These are phyloP conservation scores for Shargacucullia verbasci DNA, from an alignment of 2,888 invertebrate species.

Conservation along the genomic window DNA sequence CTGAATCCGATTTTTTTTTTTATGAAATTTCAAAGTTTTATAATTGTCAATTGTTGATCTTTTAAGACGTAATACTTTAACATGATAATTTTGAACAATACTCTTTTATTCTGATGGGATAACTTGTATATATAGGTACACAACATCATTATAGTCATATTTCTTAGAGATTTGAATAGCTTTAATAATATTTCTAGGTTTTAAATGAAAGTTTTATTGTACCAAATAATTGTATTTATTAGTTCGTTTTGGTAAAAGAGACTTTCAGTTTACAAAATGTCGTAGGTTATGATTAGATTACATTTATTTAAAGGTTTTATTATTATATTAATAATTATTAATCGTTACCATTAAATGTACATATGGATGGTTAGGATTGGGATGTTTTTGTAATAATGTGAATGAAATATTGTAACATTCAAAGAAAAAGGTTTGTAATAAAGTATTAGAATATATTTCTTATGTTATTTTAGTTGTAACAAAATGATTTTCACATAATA, in stretches of 20 bases:
- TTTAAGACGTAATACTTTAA: slow-evolving; percentile 33
- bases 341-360: slow-evolving; percentile 83
- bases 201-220: slow-evolving; percentile 80
- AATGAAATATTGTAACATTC: slow-evolving; percentile 75
- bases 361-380: slow-evolving; percentile 71
- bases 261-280: slow-evolving; percentile 84
- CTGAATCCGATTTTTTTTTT: slow-evolving; percentile 63
- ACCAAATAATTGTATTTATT: slow-evolving; percentile 88
- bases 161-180: slow-evolving; percentile 81
- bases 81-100: slow-evolving; percentile 41
- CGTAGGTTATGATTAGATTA: slow-evolving; percentile 74
- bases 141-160: slow-evolving; percentile 83
- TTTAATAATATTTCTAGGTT: slow-evolving; percentile 79
- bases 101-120: slow-evolving; percentile 43
- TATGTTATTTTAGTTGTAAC: slow-evolving; percentile 61
- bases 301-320: slow-evolving; percentile 79
- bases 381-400: slow-evolving; percentile 68
- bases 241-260: slow-evolving; percentile 82
- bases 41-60: slow-evolving; percentile 43
- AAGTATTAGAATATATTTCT: slow-evolving; percentile 74
- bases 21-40: slow-evolving; percentile 29
- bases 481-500: slow-evolving; percentile 1
- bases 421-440: slow-evolving; percentile 78
- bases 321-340: slow-evolving; percentile 71
- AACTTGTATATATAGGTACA: slow-evolving; percentile 69